phyloP scores from a whole-genome alignment of 2,797 vertebrate species.

The Sphaeramia orbicularis region DNA sequence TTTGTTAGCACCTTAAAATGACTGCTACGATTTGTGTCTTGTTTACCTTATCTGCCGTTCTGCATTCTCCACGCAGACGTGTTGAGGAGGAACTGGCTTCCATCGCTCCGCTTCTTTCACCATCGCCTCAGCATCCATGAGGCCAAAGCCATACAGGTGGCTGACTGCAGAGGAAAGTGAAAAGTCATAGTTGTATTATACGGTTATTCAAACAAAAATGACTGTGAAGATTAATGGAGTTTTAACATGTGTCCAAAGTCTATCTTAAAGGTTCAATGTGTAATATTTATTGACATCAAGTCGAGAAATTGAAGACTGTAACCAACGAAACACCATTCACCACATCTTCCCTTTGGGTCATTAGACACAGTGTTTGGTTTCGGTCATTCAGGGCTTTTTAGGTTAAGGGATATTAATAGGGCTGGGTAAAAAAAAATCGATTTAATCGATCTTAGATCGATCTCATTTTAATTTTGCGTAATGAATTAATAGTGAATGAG shows the following conservation, averaged over 20 bases:
- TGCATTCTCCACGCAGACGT: constrained; percentile 95
- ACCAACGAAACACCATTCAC: too few relatives aligned
- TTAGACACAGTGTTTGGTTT: too few relatives aligned
- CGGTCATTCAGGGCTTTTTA: too few relatives aligned
- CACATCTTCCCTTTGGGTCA: too few relatives aligned
- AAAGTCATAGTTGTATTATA: constrained; percentile 6
- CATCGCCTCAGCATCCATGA: constrained; percentile 99
- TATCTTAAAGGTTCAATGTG: too few relatives aligned
- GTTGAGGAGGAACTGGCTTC: constrained; percentile 95
- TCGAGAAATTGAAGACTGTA: too few relatives aligned
- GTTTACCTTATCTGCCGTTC: constrained; percentile 96
- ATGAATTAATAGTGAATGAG: too few relatives aligned
- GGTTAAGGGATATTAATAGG: too few relatives aligned
- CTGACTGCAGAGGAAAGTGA: constrained; percentile 87
- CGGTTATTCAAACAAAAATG: neutral
- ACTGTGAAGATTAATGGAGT: neutral
- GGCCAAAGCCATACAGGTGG: constrained; percentile 97
- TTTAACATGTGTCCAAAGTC: neutral
- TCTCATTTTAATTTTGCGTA: too few relatives aligned
- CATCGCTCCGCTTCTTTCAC: constrained; percentile 97
- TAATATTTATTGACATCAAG: too few relatives aligned
- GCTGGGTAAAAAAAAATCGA: too few relatives aligned
- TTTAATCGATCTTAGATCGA: too few relatives aligned
- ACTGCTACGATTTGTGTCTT: neutral
- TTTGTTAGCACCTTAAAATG: neutral